These are phyloP conservation scores for Gymnocephalus cernua DNA, from an alignment of 2,113 vertebrate genomes.

Conservation along the genomic window DNA sequence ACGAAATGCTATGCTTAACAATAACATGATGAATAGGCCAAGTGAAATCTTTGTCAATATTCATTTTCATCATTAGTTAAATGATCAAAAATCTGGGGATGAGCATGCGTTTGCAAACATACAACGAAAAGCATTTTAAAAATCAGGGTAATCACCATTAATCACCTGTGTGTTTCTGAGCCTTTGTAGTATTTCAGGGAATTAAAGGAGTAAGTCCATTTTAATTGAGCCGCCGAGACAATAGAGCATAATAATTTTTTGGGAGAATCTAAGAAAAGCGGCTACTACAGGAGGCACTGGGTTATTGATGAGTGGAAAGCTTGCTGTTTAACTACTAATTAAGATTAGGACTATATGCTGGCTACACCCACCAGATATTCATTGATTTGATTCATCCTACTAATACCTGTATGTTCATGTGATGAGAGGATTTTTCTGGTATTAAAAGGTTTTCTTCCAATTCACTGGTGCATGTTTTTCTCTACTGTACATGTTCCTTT, in stretches of 20 bases:
- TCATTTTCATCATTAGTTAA: neutral
- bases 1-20: neutral
- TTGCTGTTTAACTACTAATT: constrained; percentile 5
- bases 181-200: constrained; percentile 31
- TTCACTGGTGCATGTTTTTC: neutral
- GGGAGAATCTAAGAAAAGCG: constrained; percentile 10
- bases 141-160: constrained; percentile 28
- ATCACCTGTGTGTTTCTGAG: constrained; percentile 20
- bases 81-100: neutral
- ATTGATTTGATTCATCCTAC: constrained; percentile 12
- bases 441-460: constrained; percentile 1
- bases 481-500: neutral
- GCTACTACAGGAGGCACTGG: neutral
- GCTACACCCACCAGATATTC: constrained; percentile 3
- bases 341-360: constrained; percentile 2
- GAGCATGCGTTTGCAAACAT: constrained; percentile 4
- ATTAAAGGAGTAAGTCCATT: constrained; percentile 19
- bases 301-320: constrained; percentile 17
- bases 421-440: constrained; percentile 10
- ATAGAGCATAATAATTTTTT: constrained; percentile 38
- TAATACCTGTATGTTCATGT: constrained; percentile 1
- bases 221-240: constrained; percentile 26
- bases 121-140: constrained; percentile 10
- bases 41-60: neutral
- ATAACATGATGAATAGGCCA: neutral